A percentile compares a stretch with the other conserved stretches of the same genome.
These are phyloP conservation scores for Melospiza georgiana DNA, from an alignment of 2,113 vertebrate species.

Conservation along the genomic window DNA sequence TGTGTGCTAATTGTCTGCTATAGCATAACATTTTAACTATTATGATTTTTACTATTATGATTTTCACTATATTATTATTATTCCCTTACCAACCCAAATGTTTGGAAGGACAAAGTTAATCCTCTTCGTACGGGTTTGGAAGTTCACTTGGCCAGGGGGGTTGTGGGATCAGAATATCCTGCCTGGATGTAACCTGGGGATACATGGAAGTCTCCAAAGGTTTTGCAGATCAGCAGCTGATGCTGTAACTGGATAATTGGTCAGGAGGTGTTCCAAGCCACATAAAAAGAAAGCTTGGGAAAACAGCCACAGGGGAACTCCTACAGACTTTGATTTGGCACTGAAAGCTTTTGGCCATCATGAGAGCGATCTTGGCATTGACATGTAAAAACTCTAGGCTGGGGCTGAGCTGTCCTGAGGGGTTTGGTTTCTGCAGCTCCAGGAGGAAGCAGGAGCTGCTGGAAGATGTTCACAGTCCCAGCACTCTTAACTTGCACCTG, in stretches of 20 bases:
- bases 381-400: neutral
- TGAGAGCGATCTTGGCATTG: neutral
- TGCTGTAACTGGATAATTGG: neutral
- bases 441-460: neutral
- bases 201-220: neutral
- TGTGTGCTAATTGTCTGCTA: neutral
- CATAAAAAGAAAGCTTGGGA: neutral
- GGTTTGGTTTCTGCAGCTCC: neutral
- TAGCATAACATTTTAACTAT: neutral
- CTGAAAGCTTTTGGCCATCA: neutral
- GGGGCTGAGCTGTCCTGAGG: neutral
- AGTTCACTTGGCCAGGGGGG: neutral
- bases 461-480: neutral
- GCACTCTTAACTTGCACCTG: fast-evolving
- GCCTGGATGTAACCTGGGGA: neutral
- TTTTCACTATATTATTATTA: neutral
- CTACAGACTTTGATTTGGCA: neutral
- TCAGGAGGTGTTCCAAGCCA: neutral
- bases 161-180: neutral
- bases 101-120: neutral
- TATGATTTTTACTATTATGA: neutral
- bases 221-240: neutral
- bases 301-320: neutral
- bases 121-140: neutral
- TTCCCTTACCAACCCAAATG: neutral